Conservation (phyloP, 2,888 invertebrate genomes). For the Drosophila emarginata region DNA sequence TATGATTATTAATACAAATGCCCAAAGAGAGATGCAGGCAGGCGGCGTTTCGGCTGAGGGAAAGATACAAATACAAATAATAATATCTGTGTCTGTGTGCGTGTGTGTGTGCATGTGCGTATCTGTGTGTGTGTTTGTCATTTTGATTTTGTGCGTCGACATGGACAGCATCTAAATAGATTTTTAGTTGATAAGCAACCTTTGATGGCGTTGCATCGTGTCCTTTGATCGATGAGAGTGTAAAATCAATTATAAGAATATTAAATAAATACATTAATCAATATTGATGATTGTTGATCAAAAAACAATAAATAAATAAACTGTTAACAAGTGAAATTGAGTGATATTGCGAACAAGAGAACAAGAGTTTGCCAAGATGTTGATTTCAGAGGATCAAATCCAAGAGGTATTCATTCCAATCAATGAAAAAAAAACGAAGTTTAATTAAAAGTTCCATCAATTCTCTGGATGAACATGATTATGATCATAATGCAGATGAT, state of each 20-base stretch:
- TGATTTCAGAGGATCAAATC: constrained; percentile 81
- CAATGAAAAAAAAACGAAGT: background rate
- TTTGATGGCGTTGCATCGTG: constrained; percentile 81
- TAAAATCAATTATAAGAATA: constrained; percentile 18
- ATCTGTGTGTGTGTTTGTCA: constrained; percentile 14
- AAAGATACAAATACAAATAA: constrained; percentile 18
- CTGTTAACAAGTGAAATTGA: background rate
- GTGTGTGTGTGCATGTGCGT: constrained; percentile 29
- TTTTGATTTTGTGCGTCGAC: constrained; percentile 47
- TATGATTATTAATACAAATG: constrained; percentile 61
- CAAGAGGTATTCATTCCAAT: constrained; percentile 74
- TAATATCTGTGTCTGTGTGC: constrained; percentile 18
- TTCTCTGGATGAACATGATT: constrained; percentile 1
- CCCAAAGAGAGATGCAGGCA: constrained; percentile 40
- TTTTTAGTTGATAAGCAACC: constrained; percentile 82
- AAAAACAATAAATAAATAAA: constrained; percentile 22
- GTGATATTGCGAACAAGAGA: background rate
- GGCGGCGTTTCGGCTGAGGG: background rate
- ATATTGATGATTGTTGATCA: background rate
- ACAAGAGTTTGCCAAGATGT: constrained; percentile 61
- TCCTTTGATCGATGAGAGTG: constrained; percentile 62
- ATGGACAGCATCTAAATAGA: constrained; percentile 63
- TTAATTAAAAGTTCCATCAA: constrained; percentile 22
- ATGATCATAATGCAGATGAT: constrained; percentile 11
- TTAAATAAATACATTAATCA: background rate